Evolutionary conservation across 2,113 vertebrate species (phyloP), one percentile per base, ranked within the genome.

Genomic region (Leucoraja erinaceus): DNA sequence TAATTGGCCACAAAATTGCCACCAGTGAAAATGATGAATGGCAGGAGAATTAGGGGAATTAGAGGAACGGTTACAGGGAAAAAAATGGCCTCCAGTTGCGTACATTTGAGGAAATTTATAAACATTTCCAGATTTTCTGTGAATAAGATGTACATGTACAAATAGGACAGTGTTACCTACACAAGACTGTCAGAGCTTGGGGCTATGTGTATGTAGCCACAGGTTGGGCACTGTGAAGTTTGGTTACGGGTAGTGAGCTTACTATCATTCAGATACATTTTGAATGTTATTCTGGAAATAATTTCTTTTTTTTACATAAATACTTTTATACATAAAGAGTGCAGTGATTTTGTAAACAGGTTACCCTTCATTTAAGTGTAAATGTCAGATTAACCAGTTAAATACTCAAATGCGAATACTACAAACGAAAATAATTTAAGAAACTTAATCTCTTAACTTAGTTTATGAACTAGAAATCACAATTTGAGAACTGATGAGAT

Each of bases 371-470:
- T 86, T 86, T 61, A 94, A 94, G 93, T 94, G 93, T 93, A 94
- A 33, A 54, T n/a, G 14, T 14, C 66, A 56, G 12, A 72, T 72
- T 4, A 31, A 72, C 47, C 61, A 68, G 38, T 56, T 74, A 28
- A 93, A 3, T 18, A 68, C 25, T 47, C 20, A 9, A 47, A 81
- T 63, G 25, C 18, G 11, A 38, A 93, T 12, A 22, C 38, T 81
- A n/a, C 18, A 61, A 68, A 81, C 20, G 8, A 1, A 31, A 79
- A 66, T 18, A 0, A 22, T 20, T 66, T 79, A 81, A 79, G 70
- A 93, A 79, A 79, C 59, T n/a, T 72, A 33, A 22, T 22, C 79
- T 95, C 93, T 93, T 94, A 95, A 94, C 94, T n/a, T 72, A 33
- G 33, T 38, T 93, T 95, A 94, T 93, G 94, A 95, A 94, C 94